Conservation (phyloP, 2,797 vertebrate species). For the Pangasius larnaudii region DNA sequence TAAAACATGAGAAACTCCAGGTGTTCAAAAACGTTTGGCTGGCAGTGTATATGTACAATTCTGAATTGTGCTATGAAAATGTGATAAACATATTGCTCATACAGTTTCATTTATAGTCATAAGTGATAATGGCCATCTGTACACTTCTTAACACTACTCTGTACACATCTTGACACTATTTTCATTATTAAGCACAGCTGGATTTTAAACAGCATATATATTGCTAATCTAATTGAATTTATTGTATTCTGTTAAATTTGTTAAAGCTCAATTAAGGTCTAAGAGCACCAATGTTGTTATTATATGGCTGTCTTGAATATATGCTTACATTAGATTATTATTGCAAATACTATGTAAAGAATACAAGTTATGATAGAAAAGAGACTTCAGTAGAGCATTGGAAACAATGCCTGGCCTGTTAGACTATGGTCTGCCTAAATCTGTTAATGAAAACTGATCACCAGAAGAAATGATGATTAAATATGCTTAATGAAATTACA, state of each 20-base stretch:
- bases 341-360: conserved; percentile 11
- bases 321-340: not conserved
- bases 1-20: not conserved
- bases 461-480: not conserved
- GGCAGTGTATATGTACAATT: conserved; percentile 9
- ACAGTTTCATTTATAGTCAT: not conserved
- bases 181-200: conserved; percentile 1
- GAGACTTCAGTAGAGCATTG: not conserved
- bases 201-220: conserved; percentile 3
- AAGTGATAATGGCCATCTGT: not conserved
- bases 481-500: conserved; percentile 1
- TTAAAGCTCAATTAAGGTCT: conserved; percentile 18
- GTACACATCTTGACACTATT: not conserved
- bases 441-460: not conserved
- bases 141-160: not conserved
- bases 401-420: not conserved
- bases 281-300: conserved; percentile 29
- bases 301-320: not conserved
- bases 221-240: conserved; percentile 4
- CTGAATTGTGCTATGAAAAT: not conserved
- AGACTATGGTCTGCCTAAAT: not conserved
- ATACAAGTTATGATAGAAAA: not conserved
- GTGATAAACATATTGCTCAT: not conserved
- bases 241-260: conserved; percentile 17
- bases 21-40: not conserved